Base-by-base conservation (phyloP, 2,113 vertebrate species). In the Micronycteris hirsuta region DNA sequence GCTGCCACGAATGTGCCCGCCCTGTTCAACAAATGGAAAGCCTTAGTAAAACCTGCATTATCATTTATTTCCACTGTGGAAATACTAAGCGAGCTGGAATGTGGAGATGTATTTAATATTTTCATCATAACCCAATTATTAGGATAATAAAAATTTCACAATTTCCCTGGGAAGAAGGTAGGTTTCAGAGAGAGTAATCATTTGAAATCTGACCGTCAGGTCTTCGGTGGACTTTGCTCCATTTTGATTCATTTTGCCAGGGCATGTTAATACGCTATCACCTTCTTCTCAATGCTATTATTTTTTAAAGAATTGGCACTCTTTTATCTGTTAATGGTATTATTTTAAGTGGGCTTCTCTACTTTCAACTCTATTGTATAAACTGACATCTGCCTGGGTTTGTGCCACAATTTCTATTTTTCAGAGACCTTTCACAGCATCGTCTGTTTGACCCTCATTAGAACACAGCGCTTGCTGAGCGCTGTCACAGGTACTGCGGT, bases 1-100 rank as follows among this genome's bases (percentile, higher is more conserved):
- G 82, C 74, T 67, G 54, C 41, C 49, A 65, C 76, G 52, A 52
- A 85, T 43, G 76, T 94, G 80, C 56, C 49, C 4, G 17, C 96
- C 93, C 93, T 93, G 90, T 85, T 77, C 47, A 68, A 77, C 93
- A 89, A 92, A 97, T 94, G 90, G 76, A 88, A 93, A 96, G n/a
- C 47, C 77, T 92, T 65, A 74, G 52, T 58, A 43, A 90, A 93
- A 78, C 36, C 36, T 68, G 3, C 49, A 61, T 89, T 84, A 63
- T 63, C 93, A 83, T 93, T 91, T 90, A 92, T 89, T 68, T 86
- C 70, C 56, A 58, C 56, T 24, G 20, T 68, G 82, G 43, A 96
- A 81, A 84, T 93, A 86, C 68, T 80, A 56, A 94, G 83, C 74
- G 91, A 73, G 20, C 33, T 86, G 26, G 63, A 86, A 93, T 70